Percentiles rank a stretch among this genome's conserved stretches.
Evolutionary conservation across 2,888 invertebrate species (phyloP).

Genomic region (Nomada ruficornis): DNA sequence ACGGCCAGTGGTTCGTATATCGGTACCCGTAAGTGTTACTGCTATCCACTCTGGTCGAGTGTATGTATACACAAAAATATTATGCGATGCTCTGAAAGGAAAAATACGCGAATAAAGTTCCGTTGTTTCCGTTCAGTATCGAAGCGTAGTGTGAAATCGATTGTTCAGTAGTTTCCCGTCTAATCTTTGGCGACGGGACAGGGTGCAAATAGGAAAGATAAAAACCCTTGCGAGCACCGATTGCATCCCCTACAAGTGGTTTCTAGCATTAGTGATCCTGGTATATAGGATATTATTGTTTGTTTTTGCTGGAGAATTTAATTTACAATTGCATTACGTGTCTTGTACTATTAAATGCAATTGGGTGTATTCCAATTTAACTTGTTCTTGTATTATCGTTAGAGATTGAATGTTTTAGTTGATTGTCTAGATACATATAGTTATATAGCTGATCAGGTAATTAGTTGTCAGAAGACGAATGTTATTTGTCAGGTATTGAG

Average conservation of each 20-base stretch:
- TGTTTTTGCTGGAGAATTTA: constrained; percentile 5
- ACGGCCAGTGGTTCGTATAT: constrained; percentile 83
- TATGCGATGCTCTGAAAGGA: constrained; percentile 40
- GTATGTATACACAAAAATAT: constrained; percentile 41
- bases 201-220: background rate
- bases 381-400: background rate
- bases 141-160: constrained; percentile 30
- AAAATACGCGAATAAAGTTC: constrained; percentile 1
- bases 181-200: background rate
- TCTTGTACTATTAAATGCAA: background rate
- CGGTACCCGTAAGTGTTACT: constrained; percentile 67
- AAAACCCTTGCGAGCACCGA: background rate
- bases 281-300: background rate
- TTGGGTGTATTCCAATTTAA: background rate
- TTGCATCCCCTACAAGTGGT: constrained; percentile 2
- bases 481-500: background rate
- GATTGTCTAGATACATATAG: background rate
- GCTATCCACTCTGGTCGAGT: constrained; percentile 53
- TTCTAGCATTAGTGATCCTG: background rate
- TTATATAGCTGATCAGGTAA: background rate
- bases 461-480: background rate
- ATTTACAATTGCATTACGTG: background rate
- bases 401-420: background rate
- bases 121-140: constrained; percentile 22
- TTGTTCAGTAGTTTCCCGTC: constrained; percentile 30